These are phyloP conservation scores for Steinernema scapterisci DNA, from an alignment of 2,888 invertebrate genomes.

Conservation along the genomic window DNA sequence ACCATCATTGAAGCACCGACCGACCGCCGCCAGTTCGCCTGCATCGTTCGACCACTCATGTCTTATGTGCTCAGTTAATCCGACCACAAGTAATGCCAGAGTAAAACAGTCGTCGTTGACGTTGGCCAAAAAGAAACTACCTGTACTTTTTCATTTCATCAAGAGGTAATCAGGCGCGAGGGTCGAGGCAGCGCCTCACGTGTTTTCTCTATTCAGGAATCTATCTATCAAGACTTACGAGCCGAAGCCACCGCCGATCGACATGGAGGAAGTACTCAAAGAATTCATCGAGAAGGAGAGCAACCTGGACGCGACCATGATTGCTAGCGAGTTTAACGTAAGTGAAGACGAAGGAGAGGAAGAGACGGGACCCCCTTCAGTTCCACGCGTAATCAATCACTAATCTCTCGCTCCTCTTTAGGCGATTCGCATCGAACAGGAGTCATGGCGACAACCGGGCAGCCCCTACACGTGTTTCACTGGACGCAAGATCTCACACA, in stretches of 20 bases:
- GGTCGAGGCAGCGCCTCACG: neutral
- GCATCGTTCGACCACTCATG: conserved; percentile 7
- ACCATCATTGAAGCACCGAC: neutral
- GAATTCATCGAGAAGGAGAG: conserved; percentile 29
- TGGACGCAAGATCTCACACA: conserved; percentile 41
- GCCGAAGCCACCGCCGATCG: neutral
- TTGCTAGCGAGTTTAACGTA: conserved; percentile 12
- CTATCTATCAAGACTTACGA: neutral
- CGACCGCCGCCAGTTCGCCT: neutral
- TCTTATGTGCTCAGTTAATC: conserved; percentile 30
- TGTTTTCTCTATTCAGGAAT: neutral
- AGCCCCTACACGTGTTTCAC: neutral
- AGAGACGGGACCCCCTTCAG: too few species aligned
- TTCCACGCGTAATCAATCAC: neutral
- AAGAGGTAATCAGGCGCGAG: neutral
- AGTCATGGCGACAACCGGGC: conserved; percentile 32
- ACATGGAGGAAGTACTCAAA: neutral
- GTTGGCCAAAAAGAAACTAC: conserved; percentile 23
- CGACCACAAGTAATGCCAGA: conserved; percentile 31
- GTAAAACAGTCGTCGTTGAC: conserved; percentile 26
- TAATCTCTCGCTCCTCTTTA: conserved; percentile 38
- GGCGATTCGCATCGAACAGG: conserved; percentile 54
- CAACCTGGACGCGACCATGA: conserved; percentile 22
- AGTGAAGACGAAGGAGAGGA: too few species aligned
- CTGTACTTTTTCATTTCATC: neutral